phyloP scores from a whole-genome alignment of 1,140 invertebrate genomes.

The Heterodera schachtii region DNA sequence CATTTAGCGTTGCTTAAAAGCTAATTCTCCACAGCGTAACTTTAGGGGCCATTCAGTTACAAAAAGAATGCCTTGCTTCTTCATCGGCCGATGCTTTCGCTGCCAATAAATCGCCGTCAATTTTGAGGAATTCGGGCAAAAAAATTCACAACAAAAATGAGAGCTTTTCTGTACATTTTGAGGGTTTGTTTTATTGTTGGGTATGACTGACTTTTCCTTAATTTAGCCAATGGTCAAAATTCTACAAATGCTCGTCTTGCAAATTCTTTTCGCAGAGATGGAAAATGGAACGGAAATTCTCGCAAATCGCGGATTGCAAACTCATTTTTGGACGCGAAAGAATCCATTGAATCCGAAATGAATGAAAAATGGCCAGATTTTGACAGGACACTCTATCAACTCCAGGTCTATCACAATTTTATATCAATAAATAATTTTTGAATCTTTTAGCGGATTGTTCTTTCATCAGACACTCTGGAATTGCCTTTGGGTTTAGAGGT shows the following conservation, averaged over 20 bases:
- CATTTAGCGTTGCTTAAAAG: no score
- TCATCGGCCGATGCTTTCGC: neutral
- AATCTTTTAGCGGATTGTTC: constrained; percentile 22
- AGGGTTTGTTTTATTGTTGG: neutral
- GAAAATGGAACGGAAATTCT: constrained; percentile 15
- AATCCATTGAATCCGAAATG: constrained; percentile 20
- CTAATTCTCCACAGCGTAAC: neutral
- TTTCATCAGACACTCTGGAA: constrained; percentile 20
- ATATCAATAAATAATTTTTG: neutral
- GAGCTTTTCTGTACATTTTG: neutral
- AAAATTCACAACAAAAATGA: neutral
- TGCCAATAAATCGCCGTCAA: neutral
- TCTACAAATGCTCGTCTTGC: neutral
- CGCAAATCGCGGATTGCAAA: constrained; percentile 25
- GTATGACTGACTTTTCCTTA: neutral
- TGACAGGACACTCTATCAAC: constrained; percentile 15
- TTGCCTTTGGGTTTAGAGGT: constrained; percentile 28
- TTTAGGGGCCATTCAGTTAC: neutral
- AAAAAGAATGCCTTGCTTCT: no score
- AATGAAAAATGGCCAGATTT: constrained; percentile 24
- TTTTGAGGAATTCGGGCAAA: constrained; percentile 4
- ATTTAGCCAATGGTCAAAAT: neutral
- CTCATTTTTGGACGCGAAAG: constrained; percentile 29
- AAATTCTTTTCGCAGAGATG: neutral
- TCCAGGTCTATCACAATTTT: constrained; percentile 15